phyloP scores from a whole-genome alignment of 2,797 vertebrate genomes.

The Lacerta agilis region DNA sequence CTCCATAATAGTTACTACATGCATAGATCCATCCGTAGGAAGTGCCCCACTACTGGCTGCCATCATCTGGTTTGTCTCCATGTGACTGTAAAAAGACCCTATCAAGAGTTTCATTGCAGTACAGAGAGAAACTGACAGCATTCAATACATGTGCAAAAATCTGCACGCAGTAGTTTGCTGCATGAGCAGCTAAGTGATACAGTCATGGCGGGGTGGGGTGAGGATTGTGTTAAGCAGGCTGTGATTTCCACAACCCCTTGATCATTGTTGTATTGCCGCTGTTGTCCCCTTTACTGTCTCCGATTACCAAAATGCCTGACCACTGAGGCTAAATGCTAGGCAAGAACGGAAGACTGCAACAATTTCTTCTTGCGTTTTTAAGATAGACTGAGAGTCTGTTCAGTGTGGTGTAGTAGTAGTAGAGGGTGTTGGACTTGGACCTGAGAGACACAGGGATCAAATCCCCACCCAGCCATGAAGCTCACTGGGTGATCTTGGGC shows the following conservation, averaged over 20 bases:
- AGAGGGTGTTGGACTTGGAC: too few relatives aligned
- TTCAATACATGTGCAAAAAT: neutral
- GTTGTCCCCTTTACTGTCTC: neutral
- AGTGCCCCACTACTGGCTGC: neutral
- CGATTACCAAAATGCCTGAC: neutral
- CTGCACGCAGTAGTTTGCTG: neutral
- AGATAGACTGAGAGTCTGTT: neutral
- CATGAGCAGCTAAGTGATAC: neutral
- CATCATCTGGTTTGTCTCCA: neutral
- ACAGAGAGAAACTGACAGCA: neutral
- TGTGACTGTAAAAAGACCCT: neutral
- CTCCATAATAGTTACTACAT: neutral
- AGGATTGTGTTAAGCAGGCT: too few relatives aligned
- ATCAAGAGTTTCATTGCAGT: neutral
- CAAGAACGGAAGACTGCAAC: neutral
- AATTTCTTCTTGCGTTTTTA: neutral
- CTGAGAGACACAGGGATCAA: too few relatives aligned
- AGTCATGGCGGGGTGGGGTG: too few relatives aligned
- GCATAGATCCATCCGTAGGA: neutral
- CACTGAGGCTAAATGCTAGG: neutral
- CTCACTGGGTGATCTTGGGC: too few relatives aligned
- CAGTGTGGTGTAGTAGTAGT: too few relatives aligned
- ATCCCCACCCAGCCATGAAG: too few relatives aligned
- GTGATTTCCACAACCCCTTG: neutral
- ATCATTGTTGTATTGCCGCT: too few relatives aligned